Evolutionary conservation across 2,888 invertebrate species (phyloP).

Genomic region (Blera fallax): DNA sequence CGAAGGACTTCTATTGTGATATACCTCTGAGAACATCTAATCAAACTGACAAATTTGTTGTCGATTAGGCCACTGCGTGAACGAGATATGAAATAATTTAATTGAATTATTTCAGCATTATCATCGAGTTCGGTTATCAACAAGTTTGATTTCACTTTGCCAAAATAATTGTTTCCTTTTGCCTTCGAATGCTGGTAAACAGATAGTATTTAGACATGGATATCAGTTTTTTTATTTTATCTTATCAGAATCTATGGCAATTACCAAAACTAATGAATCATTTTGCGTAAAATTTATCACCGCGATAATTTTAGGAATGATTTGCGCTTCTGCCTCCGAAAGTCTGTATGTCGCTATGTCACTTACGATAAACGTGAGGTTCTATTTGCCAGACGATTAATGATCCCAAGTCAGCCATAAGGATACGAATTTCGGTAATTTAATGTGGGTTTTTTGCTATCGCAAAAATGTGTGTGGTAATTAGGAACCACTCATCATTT

Average conservation of each 20-base stretch:
- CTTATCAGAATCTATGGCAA: conserved; percentile 38
- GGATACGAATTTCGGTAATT: neutral
- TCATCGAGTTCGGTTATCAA: conserved; percentile 22
- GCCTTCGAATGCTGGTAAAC: neutral
- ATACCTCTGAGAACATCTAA: neutral
- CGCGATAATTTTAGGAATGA: conserved; percentile 21
- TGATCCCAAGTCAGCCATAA: neutral
- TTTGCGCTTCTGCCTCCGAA: conserved; percentile 1
- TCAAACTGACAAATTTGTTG: neutral
- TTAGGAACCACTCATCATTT: neutral
- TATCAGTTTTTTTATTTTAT: neutral
- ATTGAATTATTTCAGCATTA: conserved; percentile 40
- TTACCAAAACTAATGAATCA: conserved; percentile 55
- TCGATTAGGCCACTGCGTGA: neutral
- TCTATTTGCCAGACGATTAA: neutral
- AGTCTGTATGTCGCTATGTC: neutral
- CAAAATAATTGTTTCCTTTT: conserved; percentile 21
- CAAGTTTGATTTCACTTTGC: conserved; percentile 2
- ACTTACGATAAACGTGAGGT: neutral
- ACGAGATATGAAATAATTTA: conserved; percentile 19
- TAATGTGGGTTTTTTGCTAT: neutral
- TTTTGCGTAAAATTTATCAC: conserved; percentile 9
- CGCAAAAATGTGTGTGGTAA: neutral
- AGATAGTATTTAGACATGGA: neutral
- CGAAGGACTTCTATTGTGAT: neutral